Evolutionary conservation across 2,113 vertebrate species (phyloP), one percentile per base, ranked within the genome.

Genomic region (Oryzias curvinotus): DNA sequence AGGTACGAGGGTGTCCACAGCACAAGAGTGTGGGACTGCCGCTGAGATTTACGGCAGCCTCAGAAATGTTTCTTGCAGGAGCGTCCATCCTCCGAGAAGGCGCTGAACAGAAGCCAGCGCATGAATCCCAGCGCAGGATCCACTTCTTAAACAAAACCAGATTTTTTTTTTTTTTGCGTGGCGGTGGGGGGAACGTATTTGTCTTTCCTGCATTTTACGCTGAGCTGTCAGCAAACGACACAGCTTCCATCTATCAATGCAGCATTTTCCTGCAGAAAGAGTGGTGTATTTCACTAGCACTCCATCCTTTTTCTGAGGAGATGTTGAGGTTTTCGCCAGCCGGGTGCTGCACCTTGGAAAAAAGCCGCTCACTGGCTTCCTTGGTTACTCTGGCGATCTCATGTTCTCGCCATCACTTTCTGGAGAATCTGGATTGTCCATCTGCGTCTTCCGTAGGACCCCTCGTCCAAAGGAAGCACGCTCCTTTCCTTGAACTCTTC

Each of bases 401-500:
- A 62, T 65, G 71, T 84, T 74, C 71, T 77, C 21, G 5, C 75
- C 48, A 60, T 70, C 71, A 62, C 67, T 68, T 64, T 65, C 68
- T 70, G 62, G 51, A 44, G 4, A 14, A 18, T 5, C 50, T 30
- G 51, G 65, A 25, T 56, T 18, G 15, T 43, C 51, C 14, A 25
- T 26, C 62, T 71, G 48, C 48, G 30, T 77, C 25, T 16, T 79
- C 63, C 68, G 43, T 47, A 57, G 57, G 70, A 75, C 63, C 25
- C 52, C 63, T 70, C 25, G 65, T 77, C 72, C 51, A 68, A 48
- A 73, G 71, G 54, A 74, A 71, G 66, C 60, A 7, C 59, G 58
- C 73, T 77, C 74, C 64, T 72, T 58, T 71, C 78, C 78, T 77
- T 85, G 75, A 87, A 86, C 77, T 81, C 71, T 82, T 82, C 71